Evolutionary conservation across 2,113 vertebrate species (phyloP).

Genomic region (Bufo gargarizans): DNA sequence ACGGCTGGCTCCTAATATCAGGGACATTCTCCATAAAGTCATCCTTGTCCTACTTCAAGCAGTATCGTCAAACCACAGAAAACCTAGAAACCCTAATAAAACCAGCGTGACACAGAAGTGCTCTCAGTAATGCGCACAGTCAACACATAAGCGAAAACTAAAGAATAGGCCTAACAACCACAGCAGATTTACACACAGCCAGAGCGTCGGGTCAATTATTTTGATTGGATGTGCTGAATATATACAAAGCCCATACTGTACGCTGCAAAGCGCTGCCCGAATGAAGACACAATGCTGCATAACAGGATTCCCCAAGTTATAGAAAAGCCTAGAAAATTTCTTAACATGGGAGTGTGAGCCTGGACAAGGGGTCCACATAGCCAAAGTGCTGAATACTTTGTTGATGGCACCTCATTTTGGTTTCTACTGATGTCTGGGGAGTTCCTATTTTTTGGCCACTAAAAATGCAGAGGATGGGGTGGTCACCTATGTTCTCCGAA

Average conservation of each 20-base stretch:
- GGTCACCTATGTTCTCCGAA: too few relatives aligned
- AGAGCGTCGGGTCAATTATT: not conserved
- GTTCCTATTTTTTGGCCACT: too few relatives aligned
- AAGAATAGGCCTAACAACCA: not conserved
- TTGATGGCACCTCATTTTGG: too few relatives aligned
- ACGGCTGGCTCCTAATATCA: not conserved
- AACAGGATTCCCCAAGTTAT: not conserved
- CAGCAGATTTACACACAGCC: not conserved
- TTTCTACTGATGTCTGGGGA: too few relatives aligned
- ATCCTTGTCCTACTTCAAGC: not conserved
- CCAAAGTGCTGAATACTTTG: too few relatives aligned
- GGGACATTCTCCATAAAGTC: constrained; percentile 1
- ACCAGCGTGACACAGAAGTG: not conserved
- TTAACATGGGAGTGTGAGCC: too few relatives aligned
- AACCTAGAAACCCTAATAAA: not conserved
- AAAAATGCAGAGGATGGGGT: too few relatives aligned
- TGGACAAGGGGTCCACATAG: too few relatives aligned
- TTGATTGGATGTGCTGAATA: not conserved
- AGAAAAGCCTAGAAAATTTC: not conserved
- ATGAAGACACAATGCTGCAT: not conserved
- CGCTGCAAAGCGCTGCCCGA: not conserved
- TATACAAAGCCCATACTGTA: not conserved
- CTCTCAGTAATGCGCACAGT: not conserved
- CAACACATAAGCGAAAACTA: not conserved
- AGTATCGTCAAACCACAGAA: not conserved